Evolutionary conservation across 2,113 vertebrate genomes (phyloP), one percentile per base, ranked within the genome.

Genomic region (Henicopernis longicauda): DNA sequence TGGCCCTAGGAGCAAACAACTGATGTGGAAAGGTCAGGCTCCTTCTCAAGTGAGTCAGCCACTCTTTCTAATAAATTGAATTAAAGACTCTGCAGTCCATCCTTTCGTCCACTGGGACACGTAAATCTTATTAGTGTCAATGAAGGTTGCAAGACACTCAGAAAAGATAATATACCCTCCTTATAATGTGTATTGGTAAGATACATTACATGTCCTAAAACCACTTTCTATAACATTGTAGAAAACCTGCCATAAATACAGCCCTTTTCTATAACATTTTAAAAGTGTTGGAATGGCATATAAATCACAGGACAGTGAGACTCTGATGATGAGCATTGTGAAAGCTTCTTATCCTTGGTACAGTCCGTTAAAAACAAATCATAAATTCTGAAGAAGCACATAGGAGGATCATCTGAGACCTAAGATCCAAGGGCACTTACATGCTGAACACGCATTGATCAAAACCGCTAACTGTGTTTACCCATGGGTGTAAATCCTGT

Each of bases 41-140:
- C 32, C 32, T 82, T 92, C 40, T 90, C 70, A 91, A 47, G 29
- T 78, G 74, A 94, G 74, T 86, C 91, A 97, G 63, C n/a, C 63
- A 63, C 38, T 93, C 29, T 32, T 80, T 93, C 70, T 93, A 91
- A 84, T n/a, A 88, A 86, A 94, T 55, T 73, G 71, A 91, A 72
- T 93, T 95, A 91, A 85, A 54, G 58, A 74, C 71, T 80, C 32
- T 58, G 29, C 50, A 90, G 81, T 94, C 74, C 47, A 82, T 95
- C 77, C 13, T 77, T 93, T 91, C 1, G 1, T 80, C 93, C 78
- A n/a, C 63, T 85, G 93, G 55, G 89, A 88, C 29, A 40, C 57
- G 32, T 94, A 96, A 94, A 87, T 88, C 66, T 94, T 81, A 85
- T 73, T 86, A 91, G 34, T 74, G 91, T 91, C 87, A 91, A 67